Conservation (phyloP, 1,140 invertebrate genomes). For the Dermatophagoides farinae region DNA sequence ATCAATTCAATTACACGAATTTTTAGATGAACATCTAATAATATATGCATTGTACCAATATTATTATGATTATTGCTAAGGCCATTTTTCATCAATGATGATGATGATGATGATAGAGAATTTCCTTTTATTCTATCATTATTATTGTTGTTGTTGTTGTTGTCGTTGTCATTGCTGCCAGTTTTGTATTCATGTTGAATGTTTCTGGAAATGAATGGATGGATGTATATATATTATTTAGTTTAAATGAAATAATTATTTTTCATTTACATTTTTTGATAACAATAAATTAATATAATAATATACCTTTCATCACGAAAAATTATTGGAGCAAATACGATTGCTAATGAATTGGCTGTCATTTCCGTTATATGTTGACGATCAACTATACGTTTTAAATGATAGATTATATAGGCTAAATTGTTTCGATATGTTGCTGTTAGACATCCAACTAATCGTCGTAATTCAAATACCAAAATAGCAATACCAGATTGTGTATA, state of each 20-base stretch:
- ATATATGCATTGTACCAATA: neutral
- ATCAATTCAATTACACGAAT: conserved; percentile 3
- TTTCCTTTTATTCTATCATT: neutral
- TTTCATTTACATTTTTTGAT: neutral
- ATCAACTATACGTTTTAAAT: conserved; percentile 10
- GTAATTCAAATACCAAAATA: conserved; percentile 6
- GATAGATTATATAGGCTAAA: conserved; percentile 14
- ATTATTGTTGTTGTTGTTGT: neutral
- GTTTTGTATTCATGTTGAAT: neutral
- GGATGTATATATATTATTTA: neutral
- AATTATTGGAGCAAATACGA: conserved; percentile 10
- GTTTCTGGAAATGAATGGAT: neutral
- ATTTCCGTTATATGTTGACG: conserved; percentile 10
- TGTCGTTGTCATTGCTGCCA: neutral
- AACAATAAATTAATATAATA: neutral
- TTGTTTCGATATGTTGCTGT: neutral
- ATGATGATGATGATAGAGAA: neutral
- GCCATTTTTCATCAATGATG: neutral
- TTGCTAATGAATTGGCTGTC: conserved; percentile 10
- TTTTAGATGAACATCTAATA: neutral
- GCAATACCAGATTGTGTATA: neutral
- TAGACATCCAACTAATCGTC: conserved; percentile 2
- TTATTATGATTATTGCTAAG: neutral
- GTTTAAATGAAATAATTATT: neutral
- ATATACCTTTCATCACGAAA: conserved; percentile 2